Conservation (phyloP, 92 coral and sea anemone species). For the Zoanthus solanderi region DNA sequence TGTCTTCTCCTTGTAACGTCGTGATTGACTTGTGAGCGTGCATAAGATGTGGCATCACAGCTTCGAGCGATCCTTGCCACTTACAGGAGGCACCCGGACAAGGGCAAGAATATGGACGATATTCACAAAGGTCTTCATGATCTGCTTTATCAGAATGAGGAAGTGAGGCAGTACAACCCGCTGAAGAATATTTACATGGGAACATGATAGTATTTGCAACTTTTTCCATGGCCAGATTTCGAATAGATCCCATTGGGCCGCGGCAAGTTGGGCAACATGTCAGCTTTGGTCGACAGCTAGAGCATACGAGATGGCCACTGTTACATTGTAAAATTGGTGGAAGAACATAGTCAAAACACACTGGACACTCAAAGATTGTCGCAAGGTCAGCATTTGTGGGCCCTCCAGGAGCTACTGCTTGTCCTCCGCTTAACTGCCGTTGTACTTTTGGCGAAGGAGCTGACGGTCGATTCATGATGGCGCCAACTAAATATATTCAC, state of each 20-base stretch:
- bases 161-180: slow-evolving; percentile 90
- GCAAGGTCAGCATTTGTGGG: slow-evolving; percentile 97
- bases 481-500: background rate
- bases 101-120: slow-evolving; percentile 98
- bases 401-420: slow-evolving; percentile 73
- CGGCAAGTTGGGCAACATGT: slow-evolving; percentile 99
- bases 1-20: slow-evolving; percentile 99
- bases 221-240: slow-evolving; percentile 99
- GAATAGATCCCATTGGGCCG: slow-evolving; percentile 98
- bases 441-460: slow-evolving; percentile 50
- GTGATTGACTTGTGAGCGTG: slow-evolving; percentile 99
- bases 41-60: slow-evolving; percentile 99
- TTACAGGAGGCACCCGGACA: slow-evolving; percentile 99
- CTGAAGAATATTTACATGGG: slow-evolving; percentile 94
- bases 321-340: slow-evolving; percentile 98
- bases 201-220: slow-evolving; percentile 98
- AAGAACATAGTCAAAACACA: slow-evolving; percentile 96
- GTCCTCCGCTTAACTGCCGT: slow-evolving; percentile 39
- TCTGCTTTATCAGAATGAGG: slow-evolving; percentile 98
- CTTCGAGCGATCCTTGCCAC: slow-evolving; percentile 99
- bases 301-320: slow-evolving; percentile 99
- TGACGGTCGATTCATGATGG: slow-evolving; percentile 43
- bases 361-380: slow-evolving; percentile 99
- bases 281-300: slow-evolving; percentile 98
- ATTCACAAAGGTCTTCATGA: slow-evolving; percentile 98